Base-by-base conservation (phyloP, 2,888 invertebrate genomes). In the Synergus itoensis region DNA sequence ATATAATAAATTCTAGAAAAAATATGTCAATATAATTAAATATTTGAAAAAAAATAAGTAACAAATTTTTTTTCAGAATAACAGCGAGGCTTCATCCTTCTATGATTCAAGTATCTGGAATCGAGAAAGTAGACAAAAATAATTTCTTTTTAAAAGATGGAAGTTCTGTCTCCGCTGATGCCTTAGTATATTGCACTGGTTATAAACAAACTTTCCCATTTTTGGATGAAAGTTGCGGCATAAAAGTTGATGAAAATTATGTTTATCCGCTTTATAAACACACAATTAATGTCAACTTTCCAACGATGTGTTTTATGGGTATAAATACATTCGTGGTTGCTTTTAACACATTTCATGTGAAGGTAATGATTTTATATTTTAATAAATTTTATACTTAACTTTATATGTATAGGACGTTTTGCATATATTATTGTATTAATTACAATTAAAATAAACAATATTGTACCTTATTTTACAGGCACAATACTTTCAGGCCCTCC, bases 291-390 rank as follows among this genome's bases (percentile, higher is more conserved):
- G 95, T 96, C 16, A 93, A 95, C 78, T 94, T 94, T 84, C 96
- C 97, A 0, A 94, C 94, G n/a, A 95, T 97, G 94, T 94, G 94
- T 76, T 95, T 97, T 84, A 93, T 97, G 63, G 97, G 97, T 0
- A 92, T 97, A 18, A 95, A 96, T 0, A 95, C 94, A 83, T 92
- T 93, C 9, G 95, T 96, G 0, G 94, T 95, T 84, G 95, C 95
- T 0, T 94, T 96, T 92, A 94, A 96, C 77, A 93, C 96, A 87
- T 95, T 96, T 88, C 95, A 97, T 87, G 93, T 94, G 79, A 97
- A 97, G 94, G 96, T 96, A 88, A 78, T 67, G 21, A 77, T 57
- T 8, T 36, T 63, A 28, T 48, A 53, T 36, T 36, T 7, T 36
- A 36, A 36, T 36, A 36, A 36, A 36, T 36, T 36, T 2, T 36